A percentile compares a stretch with the other conserved stretches of the same genome.
phyloP scores from a whole-genome alignment of 2,113 vertebrate genomes.

The Herpailurus yagouaroundi region DNA sequence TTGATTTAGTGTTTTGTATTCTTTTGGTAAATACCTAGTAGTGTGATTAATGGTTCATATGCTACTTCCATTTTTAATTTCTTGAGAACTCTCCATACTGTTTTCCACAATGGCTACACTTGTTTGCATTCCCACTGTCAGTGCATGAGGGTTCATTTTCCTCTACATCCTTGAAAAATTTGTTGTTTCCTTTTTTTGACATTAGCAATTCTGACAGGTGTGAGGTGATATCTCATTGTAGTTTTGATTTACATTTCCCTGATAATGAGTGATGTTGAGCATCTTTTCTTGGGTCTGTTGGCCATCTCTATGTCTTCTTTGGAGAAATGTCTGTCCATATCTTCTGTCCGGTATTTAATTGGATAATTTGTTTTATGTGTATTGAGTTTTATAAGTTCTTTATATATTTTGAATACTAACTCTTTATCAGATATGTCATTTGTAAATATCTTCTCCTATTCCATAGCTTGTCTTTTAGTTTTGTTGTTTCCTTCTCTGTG shows the following conservation, averaged over 20 bases:
- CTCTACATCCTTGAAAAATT: neutral
- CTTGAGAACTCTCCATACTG: neutral
- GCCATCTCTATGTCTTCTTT: neutral
- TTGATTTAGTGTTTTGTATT: neutral
- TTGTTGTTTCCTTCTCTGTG: neutral
- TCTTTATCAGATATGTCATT: neutral
- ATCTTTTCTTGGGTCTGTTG: neutral
- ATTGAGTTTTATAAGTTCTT: neutral
- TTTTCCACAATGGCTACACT: neutral
- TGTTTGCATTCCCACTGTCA: neutral
- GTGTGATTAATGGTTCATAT: neutral
- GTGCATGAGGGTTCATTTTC: neutral
- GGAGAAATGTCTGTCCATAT: neutral
- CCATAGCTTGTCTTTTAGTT: neutral
- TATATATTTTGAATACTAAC: neutral
- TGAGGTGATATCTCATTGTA: neutral
- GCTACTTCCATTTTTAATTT: neutral
- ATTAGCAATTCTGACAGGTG: neutral
- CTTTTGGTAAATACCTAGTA: neutral
- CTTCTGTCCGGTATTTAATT: neutral
- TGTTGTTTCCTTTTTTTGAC: neutral
- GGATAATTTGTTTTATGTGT: neutral
- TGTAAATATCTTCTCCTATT: neutral
- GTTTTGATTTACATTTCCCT: neutral
- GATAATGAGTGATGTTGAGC: neutral